These are phyloP conservation scores for Phorcus lineatus DNA, from an alignment of 2,888 invertebrate species.

Conservation along the genomic window DNA sequence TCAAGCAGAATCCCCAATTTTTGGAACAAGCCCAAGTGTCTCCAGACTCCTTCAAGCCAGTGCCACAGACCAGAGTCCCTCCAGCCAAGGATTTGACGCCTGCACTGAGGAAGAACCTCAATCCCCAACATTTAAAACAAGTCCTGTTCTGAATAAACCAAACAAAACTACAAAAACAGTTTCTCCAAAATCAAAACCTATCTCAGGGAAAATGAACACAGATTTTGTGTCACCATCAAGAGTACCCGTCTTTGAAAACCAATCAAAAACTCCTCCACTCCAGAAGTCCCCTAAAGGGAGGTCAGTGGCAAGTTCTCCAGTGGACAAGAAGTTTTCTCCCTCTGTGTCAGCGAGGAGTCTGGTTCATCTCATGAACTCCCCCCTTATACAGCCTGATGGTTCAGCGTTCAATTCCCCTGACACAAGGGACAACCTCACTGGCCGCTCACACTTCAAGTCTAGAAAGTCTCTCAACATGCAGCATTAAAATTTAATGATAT, in stretches of 20 bases:
- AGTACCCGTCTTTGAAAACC: not conserved
- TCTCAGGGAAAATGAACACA: not conserved
- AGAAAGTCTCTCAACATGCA: constrained; percentile 21
- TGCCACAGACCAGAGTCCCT: not conserved
- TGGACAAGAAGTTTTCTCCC: constrained; percentile 56
- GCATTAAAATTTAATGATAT: not conserved
- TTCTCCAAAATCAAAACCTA: not conserved
- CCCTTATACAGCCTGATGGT: constrained; percentile 48
- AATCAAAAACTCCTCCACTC: not conserved
- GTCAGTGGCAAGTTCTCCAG: constrained; percentile 34
- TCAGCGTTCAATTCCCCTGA: not conserved
- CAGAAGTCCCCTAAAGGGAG: not conserved
- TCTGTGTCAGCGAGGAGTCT: constrained; percentile 60
- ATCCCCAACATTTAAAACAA: constrained; percentile 26
- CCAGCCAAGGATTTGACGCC: constrained; percentile 56
- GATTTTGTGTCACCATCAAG: not conserved
- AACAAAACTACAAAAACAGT: not conserved
- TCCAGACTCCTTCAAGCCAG: not conserved
- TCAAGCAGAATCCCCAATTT: constrained; percentile 35
- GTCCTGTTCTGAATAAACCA: not conserved
- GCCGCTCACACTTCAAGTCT: constrained; percentile 15
- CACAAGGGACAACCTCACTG: not conserved
- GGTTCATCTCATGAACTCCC: constrained; percentile 63
- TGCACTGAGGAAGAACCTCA: not conserved
- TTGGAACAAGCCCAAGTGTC: constrained; percentile 29